Percentiles rank a stretch among this genome's conserved stretches.
Evolutionary conservation across 2,113 vertebrate species (phyloP).

Genomic region (Nerophis lumbriciformis): DNA sequence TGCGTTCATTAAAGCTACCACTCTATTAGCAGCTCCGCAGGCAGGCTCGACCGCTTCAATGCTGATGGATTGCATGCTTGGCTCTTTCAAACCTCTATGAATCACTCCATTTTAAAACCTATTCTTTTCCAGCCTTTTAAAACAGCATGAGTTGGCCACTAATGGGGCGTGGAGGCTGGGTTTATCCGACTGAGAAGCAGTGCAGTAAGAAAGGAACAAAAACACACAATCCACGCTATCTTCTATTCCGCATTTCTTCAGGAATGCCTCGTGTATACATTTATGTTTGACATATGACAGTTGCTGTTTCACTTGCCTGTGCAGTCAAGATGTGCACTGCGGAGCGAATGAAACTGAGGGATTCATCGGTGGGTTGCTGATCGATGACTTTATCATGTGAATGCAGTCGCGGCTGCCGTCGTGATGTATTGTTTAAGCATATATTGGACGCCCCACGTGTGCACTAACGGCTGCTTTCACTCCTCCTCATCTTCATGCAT

Average conservation of each 20-base stretch:
- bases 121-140: constrained; percentile 19
- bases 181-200: neutral
- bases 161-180: neutral
- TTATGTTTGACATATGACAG: constrained; percentile 48
- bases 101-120: constrained; percentile 12
- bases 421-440: constrained; percentile 70
- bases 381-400: constrained; percentile 64
- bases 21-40: constrained; percentile 41
- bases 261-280: constrained; percentile 36
- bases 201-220: neutral
- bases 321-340: constrained; percentile 37
- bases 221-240: neutral
- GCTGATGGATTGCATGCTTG: constrained; percentile 44
- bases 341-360: constrained; percentile 57
- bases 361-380: constrained; percentile 59
- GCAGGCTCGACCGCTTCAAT: constrained; percentile 19
- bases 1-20: constrained; percentile 43
- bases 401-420: constrained; percentile 53
- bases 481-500: constrained; percentile 54
- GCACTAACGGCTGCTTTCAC: constrained; percentile 62
- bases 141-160: constrained; percentile 3
- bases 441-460: constrained; percentile 47
- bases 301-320: constrained; percentile 36
- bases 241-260: constrained; percentile 19
- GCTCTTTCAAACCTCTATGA: constrained; percentile 30